Evolutionary conservation across 2,113 vertebrate genomes (phyloP).

Genomic region (Scartelaos histophorus): DNA sequence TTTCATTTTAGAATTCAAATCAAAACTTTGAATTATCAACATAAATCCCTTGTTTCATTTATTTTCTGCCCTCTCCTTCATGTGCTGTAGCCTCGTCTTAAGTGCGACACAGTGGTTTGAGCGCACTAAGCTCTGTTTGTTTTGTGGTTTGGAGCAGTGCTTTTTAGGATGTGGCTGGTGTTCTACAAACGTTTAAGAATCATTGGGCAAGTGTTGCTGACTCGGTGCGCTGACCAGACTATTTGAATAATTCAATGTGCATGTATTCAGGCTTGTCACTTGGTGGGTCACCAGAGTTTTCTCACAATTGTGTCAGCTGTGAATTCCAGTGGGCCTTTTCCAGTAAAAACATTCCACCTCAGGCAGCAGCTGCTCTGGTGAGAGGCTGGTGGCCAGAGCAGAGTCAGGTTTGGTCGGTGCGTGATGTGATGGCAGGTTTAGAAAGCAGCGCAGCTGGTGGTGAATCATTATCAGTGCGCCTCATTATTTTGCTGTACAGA

Average conservation of each 20-base stretch:
- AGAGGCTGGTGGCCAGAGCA: slow-evolving; percentile 29
- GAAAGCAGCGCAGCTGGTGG: slow-evolving; percentile 45
- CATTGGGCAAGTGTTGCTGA: slow-evolving; percentile 43
- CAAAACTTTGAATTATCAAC: not conserved
- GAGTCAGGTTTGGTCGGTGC: slow-evolving; percentile 24
- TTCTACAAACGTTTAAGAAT: slow-evolving; percentile 59
- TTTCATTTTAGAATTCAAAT: not conserved
- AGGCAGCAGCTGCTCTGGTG: slow-evolving; percentile 54
- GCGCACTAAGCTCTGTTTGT: slow-evolving; percentile 44
- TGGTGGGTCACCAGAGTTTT: slow-evolving; percentile 35
- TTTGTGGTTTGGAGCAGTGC: slow-evolving; percentile 50
- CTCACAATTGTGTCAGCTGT: slow-evolving; percentile 52
- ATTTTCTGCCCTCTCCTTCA: slow-evolving; percentile 13
- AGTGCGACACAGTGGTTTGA: slow-evolving; percentile 46
- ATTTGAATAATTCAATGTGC: not conserved
- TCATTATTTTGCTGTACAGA: slow-evolving; percentile 36
- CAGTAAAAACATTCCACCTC: slow-evolving; percentile 54
- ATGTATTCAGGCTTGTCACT: slow-evolving; percentile 31
- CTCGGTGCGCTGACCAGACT: slow-evolving; percentile 27
- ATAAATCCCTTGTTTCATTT: not conserved
- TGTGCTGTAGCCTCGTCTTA: slow-evolving; percentile 35
- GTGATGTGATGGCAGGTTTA: slow-evolving; percentile 51
- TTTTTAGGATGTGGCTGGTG: slow-evolving; percentile 58
- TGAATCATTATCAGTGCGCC: slow-evolving; percentile 56
- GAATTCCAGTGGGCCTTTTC: slow-evolving; percentile 59